Base-by-base conservation (phyloP, 2,113 vertebrate genomes). In the Baryphthengus martii region DNA sequence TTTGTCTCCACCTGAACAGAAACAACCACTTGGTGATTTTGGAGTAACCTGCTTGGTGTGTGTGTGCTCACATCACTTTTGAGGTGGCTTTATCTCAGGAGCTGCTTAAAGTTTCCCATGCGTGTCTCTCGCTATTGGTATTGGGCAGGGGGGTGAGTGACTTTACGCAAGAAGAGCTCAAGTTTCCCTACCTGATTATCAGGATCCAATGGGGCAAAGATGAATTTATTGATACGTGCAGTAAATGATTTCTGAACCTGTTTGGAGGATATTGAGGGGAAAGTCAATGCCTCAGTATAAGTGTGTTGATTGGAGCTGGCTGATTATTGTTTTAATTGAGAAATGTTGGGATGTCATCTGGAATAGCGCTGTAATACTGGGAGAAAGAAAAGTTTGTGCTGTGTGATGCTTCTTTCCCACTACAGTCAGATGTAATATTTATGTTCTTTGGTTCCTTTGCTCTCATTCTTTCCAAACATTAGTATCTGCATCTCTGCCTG, bases 11-110 rank as follows among this genome's bases (percentile, higher is more conserved):
- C 19, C 19, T 35, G 37, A 31, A 3, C 5, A 7, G 6, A 49
- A 65, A 23, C 13, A 39, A 18, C 15, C 3, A 1, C 26, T 31
- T 4, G 29, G 24, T 35, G 1, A 0, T 8, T 75, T 40, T 13
- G 3, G 50, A 28, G 11, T 28, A 17, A 23, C 42, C 25, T 40
- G 16, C 29, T 29, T 17, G 9, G 10, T 35, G 7, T 24, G 40
- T 11, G 23, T 0, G 2, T 19, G 47, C 0, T 42, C 4, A 0
- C 11, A 1, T 11, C 13, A 39, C 15, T 47, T 52, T 59, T 20
- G 29, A 31, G 17, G 13, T 39, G 65, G 14, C 11, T 75, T 49
- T 62, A 5, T 50, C 10, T 37, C 9, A 10, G 33, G 40, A 49
- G 17, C 21, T 50, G 40, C 33, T 13, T 7, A 33, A 71, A 28